Base-by-base conservation (phyloP, 1,140 invertebrate species). In the Drosophila chauvacae region DNA sequence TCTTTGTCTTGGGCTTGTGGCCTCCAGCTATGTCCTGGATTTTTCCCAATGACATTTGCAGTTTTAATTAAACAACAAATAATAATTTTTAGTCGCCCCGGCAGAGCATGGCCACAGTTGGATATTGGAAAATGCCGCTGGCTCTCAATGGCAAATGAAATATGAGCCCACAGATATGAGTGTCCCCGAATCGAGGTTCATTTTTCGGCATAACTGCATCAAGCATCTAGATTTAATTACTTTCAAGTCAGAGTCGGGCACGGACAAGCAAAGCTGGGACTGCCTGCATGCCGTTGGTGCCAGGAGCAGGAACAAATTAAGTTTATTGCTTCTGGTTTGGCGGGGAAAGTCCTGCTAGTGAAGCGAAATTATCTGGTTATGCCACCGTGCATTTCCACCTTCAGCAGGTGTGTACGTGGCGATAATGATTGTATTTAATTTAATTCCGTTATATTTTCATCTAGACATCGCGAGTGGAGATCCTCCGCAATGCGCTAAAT, bases 391-490 rank as follows among this genome's bases (percentile, higher is more conserved):
- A 26, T 26, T 28, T 37, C 30, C 33, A 75, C 55, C 58, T 26
- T 41, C 28, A 39, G 55, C 80, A 83, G 69, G 65, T 84, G 84
- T 78, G 69, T 74, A 66, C 30, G 45, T 48, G 44, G 76, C 84
- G 81, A 86, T 91, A 91, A 91, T 91, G 76, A 80, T 90, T 78
- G 85, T 90, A 91, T 91, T 91, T 91, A 91, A 91, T 91, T 91
- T 91, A 91, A 91, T 91, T 91, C 50, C 81, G 81, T 91, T 91
- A 91, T 91, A 91, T 91, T 91, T 90, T 83, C 84, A 91, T 91
- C 90, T 91, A 88, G 77, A 80, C 71, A 48, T 59, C 33, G 76
- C 14, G 33, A 60, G 58, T 41, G 56, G 48, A 37, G 66, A 81
- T 81, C 50, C 85, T 66, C 85, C 55, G 85, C 85, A 90, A 81